Base-by-base conservation (phyloP, 2,888 invertebrate genomes). In the Pyralis farinalis region DNA sequence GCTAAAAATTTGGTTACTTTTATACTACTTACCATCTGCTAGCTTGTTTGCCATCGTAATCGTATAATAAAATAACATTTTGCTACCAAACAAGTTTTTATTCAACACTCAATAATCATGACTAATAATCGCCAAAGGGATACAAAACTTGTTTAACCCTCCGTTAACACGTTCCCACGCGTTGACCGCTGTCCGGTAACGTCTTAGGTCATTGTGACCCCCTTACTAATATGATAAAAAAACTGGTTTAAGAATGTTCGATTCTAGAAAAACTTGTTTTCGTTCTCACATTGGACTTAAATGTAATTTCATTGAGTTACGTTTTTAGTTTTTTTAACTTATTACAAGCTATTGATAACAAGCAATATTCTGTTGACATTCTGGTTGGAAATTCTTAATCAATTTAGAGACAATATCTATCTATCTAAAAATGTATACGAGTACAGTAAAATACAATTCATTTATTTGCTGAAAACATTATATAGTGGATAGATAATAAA, bases 121-220 rank as follows among this genome's bases (percentile, higher is more conserved):
- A 16, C 16, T 16, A 3, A 16, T 4, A 16, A 44, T 39, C 25
- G 31, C 39, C 40, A 39, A 43, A 41, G 34, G 42, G 46, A 37
- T 43, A 16, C 16, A 21, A 32, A 34, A 20, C 34, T 32, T 33
- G 48, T 48, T 48, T 43, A 44, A 54, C 58, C 58, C 54, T 46
- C 48, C 12, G 9, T 35, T 43, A 56, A 53, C 57, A 53, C 49
- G 62, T 77, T 79, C 76, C 67, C 81, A 76, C 73, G 62, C 55
- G 63, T 42, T 79, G 80, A 77, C 80, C 80, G 55, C 61, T 76
- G 77, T 71, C 80, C 80, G 63, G 60, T 58, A 53, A 41, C 63
- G 63, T 74, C 65, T 68, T 63, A 40, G 55, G 46, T 43, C 43
- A 40, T 31, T 29, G 49, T 16, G 16, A 16, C 49, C 58, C 64